A percentile compares a stretch with the other conserved stretches of the same genome.
These are phyloP conservation scores for Acleris holmiana DNA, from an alignment of 2,888 invertebrate genomes.

Conservation along the genomic window DNA sequence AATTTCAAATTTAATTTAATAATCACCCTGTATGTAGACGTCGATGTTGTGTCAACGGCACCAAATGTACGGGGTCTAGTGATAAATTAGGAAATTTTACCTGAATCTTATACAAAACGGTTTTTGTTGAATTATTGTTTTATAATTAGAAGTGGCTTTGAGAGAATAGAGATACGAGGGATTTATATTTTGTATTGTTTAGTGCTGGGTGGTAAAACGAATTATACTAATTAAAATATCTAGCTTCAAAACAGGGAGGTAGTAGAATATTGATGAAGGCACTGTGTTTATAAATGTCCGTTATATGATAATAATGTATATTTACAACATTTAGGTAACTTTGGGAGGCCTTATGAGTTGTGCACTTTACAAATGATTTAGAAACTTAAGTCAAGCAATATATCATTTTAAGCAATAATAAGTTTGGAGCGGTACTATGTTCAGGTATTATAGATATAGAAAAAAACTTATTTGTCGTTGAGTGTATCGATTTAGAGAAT, in stretches of 20 bases:
- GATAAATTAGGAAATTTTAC: slow-evolving; percentile 33
- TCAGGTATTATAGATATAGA: neutral
- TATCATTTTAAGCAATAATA: slow-evolving; percentile 16
- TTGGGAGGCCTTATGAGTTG: neutral
- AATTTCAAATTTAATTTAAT: too few species aligned
- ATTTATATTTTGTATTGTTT: neutral
- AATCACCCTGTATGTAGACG: too few species aligned
- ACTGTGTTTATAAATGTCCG: too few species aligned
- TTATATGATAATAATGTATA: too few species aligned
- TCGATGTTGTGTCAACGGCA: too few species aligned
- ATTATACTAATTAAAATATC: too few species aligned
- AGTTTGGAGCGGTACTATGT: slow-evolving; percentile 20
- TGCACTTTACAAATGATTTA: slow-evolving; percentile 13
- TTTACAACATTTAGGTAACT: slow-evolving; percentile 3
- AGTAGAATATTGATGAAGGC: too few species aligned
- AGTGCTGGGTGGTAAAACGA: neutral
- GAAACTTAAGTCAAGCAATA: slow-evolving; percentile 20
- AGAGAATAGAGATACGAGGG: neutral
- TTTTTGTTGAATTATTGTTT: slow-evolving; percentile 30
- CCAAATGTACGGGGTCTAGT: too few species aligned
- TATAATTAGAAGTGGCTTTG: slow-evolving; percentile 20
- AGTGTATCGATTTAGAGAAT: too few species aligned
- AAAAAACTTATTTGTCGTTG: too few species aligned
- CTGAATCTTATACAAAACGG: slow-evolving; percentile 40
- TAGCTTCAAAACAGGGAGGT: too few species aligned